Evolutionary conservation across 2,888 invertebrate species (phyloP).

Genomic region (Lepidocyrtoides sp.): DNA sequence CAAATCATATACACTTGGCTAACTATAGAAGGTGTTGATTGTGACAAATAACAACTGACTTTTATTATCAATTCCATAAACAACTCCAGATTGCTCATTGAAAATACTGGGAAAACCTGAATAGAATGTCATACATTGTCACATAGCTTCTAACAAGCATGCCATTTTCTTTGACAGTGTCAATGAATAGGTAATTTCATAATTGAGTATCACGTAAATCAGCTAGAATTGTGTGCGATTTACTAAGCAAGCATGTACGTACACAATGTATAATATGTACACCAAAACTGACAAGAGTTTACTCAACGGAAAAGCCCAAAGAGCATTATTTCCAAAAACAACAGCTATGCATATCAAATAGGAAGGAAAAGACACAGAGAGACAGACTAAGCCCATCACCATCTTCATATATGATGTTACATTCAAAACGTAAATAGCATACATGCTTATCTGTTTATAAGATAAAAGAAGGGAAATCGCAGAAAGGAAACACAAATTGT

Average conservation of each 20-base stretch:
- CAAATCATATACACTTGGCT: not conserved
- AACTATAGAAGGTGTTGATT: not conserved
- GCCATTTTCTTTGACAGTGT: slow-evolving; percentile 22
- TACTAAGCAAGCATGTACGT: not conserved
- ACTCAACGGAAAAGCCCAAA: not conserved
- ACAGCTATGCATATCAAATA: not conserved
- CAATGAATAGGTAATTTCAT: slow-evolving; percentile 15
- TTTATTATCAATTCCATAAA: too few relatives aligned
- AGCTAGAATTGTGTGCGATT: not conserved
- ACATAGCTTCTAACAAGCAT: too few relatives aligned
- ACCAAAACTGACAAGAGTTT: not conserved
- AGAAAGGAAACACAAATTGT: slow-evolving; percentile 37
- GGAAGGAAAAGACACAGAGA: not conserved
- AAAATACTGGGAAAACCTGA: too few relatives aligned
- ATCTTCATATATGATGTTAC: not conserved
- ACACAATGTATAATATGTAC: not conserved
- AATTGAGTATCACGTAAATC: slow-evolving; percentile 27
- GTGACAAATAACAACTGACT: too few relatives aligned
- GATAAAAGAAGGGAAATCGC: slow-evolving; percentile 34
- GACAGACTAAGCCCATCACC: slow-evolving; percentile 1
- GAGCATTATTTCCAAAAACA: not conserved
- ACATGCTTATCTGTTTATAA: slow-evolving; percentile 18
- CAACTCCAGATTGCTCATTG: too few relatives aligned
- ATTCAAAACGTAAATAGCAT: not conserved
- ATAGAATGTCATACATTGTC: not conserved